Conservation (phyloP, 2,888 invertebrate species). For the Hydraecia micacea region DNA sequence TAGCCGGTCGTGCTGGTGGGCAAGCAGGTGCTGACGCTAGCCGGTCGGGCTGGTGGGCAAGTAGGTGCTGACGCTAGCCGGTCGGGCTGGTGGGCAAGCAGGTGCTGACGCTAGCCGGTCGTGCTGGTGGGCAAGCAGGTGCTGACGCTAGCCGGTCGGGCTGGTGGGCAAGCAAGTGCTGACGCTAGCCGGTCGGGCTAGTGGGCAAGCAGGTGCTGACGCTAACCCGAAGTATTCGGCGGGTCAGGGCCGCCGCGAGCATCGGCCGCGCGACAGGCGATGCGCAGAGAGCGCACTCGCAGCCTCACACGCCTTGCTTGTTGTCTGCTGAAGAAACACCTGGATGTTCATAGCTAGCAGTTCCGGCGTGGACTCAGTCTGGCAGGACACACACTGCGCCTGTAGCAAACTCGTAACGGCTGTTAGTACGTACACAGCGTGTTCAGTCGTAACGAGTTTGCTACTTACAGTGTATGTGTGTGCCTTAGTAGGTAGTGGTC, state of each 20-base stretch:
- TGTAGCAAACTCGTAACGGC: too few relatives aligned
- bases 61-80: neutral
- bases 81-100: conserved; percentile 11
- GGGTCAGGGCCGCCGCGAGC: conserved; percentile 59
- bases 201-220: conserved; percentile 27
- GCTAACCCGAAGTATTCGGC: conserved; percentile 33
- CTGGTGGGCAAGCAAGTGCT: neutral
- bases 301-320: neutral
- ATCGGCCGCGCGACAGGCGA: conserved; percentile 9
- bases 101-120: conserved; percentile 2
- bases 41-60: conserved; percentile 15
- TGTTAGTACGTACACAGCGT: too few relatives aligned
- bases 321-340: neutral
- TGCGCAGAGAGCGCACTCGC: neutral
- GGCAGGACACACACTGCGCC: too few relatives aligned
- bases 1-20: conserved; percentile 20
- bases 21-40: neutral
- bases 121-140: conserved; percentile 1
- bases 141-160: conserved; percentile 7
- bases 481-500: too few relatives aligned
- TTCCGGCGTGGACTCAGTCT: neutral
- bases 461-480: too few relatives aligned
- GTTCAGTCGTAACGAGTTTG: too few relatives aligned
- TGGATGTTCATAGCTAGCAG: neutral
- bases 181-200: conserved; percentile 22